Evolutionary conservation across 2,113 vertebrate genomes (phyloP).

Genomic region (Poecilia latipinna): DNA sequence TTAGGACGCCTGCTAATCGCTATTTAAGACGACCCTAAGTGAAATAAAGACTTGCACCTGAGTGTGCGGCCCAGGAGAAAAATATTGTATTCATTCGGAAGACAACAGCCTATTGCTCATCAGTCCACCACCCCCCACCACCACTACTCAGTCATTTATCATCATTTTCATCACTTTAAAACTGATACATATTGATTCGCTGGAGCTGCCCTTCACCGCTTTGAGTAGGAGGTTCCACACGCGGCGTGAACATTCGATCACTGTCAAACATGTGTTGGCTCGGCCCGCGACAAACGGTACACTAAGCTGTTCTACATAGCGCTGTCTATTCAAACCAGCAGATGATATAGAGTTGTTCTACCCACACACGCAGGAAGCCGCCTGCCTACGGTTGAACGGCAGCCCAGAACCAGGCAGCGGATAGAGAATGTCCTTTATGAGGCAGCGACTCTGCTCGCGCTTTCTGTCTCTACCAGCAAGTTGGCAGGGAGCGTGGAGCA

Average conservation of each 20-base stretch:
- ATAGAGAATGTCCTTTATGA: conserved; percentile 66
- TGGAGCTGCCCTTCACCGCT: conserved; percentile 54
- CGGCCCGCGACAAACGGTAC: conserved; percentile 59
- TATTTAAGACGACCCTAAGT: conserved; percentile 41
- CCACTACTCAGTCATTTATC: conserved; percentile 48
- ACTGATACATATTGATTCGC: conserved; percentile 61
- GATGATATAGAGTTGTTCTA: conserved; percentile 69
- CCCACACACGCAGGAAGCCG: conserved; percentile 68
- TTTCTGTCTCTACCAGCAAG: conserved; percentile 43
- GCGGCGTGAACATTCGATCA: conserved; percentile 69
- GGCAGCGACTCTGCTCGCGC: conserved; percentile 50
- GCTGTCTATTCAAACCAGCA: conserved; percentile 63
- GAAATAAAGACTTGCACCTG: conserved; percentile 21
- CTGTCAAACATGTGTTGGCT: conserved; percentile 70
- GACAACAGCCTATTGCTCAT: conserved; percentile 50
- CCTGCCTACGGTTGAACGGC: conserved; percentile 71
- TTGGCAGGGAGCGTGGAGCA: conserved; percentile 57
- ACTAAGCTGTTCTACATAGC: conserved; percentile 60
- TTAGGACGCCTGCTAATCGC: conserved; percentile 47
- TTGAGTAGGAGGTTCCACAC: conserved; percentile 62
- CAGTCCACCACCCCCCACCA: not conserved
- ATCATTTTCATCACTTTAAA: conserved; percentile 65
- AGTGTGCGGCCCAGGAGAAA: conserved; percentile 10
- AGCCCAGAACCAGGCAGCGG: conserved; percentile 62
- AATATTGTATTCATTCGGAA: not conserved